Percentiles rank a stretch among this genome's conserved stretches.
Evolutionary conservation across 2,113 vertebrate species (phyloP).

Genomic region (Rhea americana): DNA sequence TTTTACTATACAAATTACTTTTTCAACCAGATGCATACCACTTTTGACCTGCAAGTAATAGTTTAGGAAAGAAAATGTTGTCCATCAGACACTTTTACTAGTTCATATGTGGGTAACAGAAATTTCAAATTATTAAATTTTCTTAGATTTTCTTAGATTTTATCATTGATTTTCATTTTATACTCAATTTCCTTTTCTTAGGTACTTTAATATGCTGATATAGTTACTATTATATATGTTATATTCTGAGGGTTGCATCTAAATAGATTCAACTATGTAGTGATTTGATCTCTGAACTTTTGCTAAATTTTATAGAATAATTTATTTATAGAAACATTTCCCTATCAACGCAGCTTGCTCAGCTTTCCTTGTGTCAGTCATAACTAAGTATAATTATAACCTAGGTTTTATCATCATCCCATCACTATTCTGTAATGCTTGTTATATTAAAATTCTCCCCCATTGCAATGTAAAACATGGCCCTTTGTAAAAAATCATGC

Average conservation of each 20-base stretch:
- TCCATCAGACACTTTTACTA: background rate
- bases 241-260: background rate
- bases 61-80: background rate
- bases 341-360: background rate
- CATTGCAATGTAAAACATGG: background rate
- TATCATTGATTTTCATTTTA: background rate
- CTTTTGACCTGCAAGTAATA: background rate
- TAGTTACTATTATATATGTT: background rate
- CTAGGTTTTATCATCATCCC: background rate
- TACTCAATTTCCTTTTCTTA: background rate
- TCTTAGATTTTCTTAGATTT: background rate
- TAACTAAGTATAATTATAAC: background rate
- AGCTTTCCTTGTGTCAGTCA: background rate
- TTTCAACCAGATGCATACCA: background rate
- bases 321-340: background rate
- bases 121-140: background rate
- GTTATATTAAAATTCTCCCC: background rate
- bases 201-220: background rate
- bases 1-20: background rate
- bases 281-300: background rate
- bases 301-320: background rate
- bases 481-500: background rate
- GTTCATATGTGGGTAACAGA: background rate
- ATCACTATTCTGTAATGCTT: background rate
- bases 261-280: background rate